Conservation (phyloP, 2,113 vertebrate species). For the Cryptotis parvus region DNA sequence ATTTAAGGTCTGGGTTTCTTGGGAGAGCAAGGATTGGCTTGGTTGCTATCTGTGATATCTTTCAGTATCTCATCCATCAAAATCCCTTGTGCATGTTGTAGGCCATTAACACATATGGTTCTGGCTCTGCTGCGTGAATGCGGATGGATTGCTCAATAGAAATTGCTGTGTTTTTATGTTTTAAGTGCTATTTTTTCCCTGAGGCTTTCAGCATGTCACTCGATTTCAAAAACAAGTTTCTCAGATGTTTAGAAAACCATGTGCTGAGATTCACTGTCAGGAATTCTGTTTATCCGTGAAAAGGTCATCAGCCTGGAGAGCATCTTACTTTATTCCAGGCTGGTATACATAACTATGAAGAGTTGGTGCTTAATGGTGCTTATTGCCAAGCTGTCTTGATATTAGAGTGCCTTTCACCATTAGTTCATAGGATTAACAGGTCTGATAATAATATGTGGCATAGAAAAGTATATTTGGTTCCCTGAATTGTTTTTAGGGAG, state of each 20-base stretch:
- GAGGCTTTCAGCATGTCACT: conserved; percentile 60
- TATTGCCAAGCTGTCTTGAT: neutral
- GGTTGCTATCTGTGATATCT: neutral
- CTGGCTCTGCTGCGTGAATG: neutral
- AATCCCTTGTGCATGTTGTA: neutral
- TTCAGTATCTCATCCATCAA: neutral
- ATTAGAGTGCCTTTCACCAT: neutral
- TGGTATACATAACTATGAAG: neutral
- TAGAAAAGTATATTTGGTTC: neutral
- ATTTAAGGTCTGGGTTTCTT: neutral
- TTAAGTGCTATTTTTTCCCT: conserved; percentile 63
- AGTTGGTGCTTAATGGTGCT: neutral
- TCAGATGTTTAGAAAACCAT: conserved; percentile 33
- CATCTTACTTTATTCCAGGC: conserved; percentile 13
- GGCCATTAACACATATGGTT: conserved; percentile 24
- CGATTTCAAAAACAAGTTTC: conserved; percentile 64
- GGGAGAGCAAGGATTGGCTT: neutral
- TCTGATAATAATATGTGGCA: neutral
- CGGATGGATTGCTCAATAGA: neutral
- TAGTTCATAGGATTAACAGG: neutral
- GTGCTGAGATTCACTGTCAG: conserved; percentile 24
- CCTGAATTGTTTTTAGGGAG: neutral
- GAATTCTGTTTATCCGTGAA: conserved; percentile 30
- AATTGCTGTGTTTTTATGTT: conserved; percentile 50
- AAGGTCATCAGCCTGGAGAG: conserved; percentile 45